Evolutionary conservation across 2,797 vertebrate species (phyloP), one percentile per base, ranked within the genome.

Genomic region (Eremophila alpestris): DNA sequence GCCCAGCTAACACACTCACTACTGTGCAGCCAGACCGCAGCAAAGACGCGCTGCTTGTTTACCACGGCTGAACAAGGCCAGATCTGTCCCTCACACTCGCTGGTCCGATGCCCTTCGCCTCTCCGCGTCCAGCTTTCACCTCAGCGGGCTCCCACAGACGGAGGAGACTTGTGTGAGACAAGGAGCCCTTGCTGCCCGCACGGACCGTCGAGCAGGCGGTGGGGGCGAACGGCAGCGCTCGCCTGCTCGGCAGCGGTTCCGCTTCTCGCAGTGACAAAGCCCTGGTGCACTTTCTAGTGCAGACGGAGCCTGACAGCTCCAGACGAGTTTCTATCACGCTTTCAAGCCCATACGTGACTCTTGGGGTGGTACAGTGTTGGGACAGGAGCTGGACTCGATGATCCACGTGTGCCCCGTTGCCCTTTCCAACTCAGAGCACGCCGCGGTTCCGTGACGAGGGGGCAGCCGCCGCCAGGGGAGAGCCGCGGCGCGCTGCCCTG

Each of bases 111-210:
- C 40, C 60, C 56, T 77, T 43, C 5, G 29, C 60, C 40, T 32
- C 64, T 5, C 30, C 16, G 40, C 10, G 4, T 2, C 8, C 60
- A 6, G 45, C 4, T 46, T 54, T 9, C 11, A 7, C 43, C 59
- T 32, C 64, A 17, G 55, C 21, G 49, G 38, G 91, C 68, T 88
- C 29, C 24, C 9, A 6, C 76, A 20, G 30, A 4, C 13, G 5
- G 13, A 3, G 7, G 12, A 3, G 23, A 10, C 49, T 3, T 2
- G 29, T 0, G 19, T 5, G 7, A 10, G 18, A 7, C 49, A 2
- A 16, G n/a, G 4, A 14, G 15, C 29, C 38, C 68, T 14, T 1
- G 27, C 6, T 8, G 40, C 24, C 10, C 58, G 1, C 54, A 6
- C 11, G 6, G 15, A 3, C 32, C 5, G 21, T 3, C 7, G 51